Evolutionary conservation across 1,140 invertebrate genomes (phyloP), one percentile per base, ranked within the genome.

Genomic region (Ips typographus): DNA sequence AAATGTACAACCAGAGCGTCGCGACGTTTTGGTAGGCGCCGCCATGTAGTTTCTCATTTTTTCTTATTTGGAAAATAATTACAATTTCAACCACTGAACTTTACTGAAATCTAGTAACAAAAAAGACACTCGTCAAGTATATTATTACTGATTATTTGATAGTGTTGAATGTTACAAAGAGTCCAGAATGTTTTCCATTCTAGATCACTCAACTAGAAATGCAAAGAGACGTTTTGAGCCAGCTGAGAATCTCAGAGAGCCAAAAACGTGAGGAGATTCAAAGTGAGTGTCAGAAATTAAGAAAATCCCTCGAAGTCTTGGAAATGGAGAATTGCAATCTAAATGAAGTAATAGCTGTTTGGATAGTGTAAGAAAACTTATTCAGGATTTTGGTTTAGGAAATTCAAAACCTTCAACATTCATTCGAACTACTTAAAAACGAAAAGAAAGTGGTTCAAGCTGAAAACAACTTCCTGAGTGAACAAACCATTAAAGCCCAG

Each of bases 231-330:
- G 82, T 85, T 2, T 77, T 88, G 39, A 83, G 85, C 60, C 79
- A 81, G 4, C 77, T 88, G 36, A 78, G 87, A 68, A 81, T 86
- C 52, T 82, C 83, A 2, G 86, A 87, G 76, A 84, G 84, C 72
- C 73, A 70, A 1, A 84, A 86, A 63, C 80, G 86, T 38, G 76
- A 80, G 3, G 80, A 82, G 67, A 80, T 86, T 22, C 83, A 83
- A 47, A 67, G 72, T 0, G 84, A 88, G 71, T 76, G 84, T 44
- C 83, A 85, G 67, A 76, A 81, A n/a, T 72, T 84, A 1, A 85
- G 84, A 69, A 77, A 76, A 4, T 77, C 83, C 49, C 62, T 82
- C 3, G 79, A 72, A 63, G 41, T 73, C 22, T 66, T 73, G 38
- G 70, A 72, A 43, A 6, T 60, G 36, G 66, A 68, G 51, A 66